Evolutionary conservation across 2,797 vertebrate species (phyloP).

Genomic region (Squalus acanthias): DNA sequence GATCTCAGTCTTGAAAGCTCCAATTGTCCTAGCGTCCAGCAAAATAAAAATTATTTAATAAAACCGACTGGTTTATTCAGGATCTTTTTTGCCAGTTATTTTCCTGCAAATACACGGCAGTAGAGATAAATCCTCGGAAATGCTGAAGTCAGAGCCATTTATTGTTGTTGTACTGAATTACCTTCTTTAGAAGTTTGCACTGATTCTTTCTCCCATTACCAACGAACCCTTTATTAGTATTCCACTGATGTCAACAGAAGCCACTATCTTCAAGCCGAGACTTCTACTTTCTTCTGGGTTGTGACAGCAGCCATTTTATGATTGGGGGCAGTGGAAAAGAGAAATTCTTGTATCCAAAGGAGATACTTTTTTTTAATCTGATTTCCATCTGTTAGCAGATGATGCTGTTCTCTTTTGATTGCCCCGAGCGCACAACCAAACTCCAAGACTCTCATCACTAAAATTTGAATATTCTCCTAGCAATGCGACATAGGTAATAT

Average conservation of each 20-base stretch:
- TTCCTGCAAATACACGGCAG: background rate
- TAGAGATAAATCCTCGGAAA: background rate
- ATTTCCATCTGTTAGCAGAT: slow-evolving; percentile 42
- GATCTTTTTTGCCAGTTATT: background rate
- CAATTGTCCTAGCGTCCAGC: slow-evolving; percentile 38
- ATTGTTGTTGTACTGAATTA: slow-evolving; percentile 58
- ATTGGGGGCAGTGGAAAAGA: slow-evolving; percentile 22
- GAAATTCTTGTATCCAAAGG: background rate
- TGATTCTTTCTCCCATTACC: slow-evolving; percentile 58
- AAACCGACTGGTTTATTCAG: background rate
- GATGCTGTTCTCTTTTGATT: slow-evolving; percentile 62
- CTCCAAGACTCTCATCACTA: slow-evolving; percentile 54
- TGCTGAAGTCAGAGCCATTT: background rate
- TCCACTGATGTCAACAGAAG: slow-evolving; percentile 59
- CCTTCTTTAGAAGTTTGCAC: slow-evolving; percentile 60
- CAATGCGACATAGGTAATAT: slow-evolving; percentile 56
- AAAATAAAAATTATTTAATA: slow-evolving; percentile 38
- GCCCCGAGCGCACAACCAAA: slow-evolving; percentile 59
- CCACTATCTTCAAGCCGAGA: background rate
- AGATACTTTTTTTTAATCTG: background rate
- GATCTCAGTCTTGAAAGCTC: background rate
- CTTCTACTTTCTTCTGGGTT: slow-evolving; percentile 64
- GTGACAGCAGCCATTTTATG: slow-evolving; percentile 59
- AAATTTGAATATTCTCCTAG: slow-evolving; percentile 62
- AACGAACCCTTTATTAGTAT: slow-evolving; percentile 55